phyloP scores from a whole-genome alignment of 2,797 vertebrate species.

The Odontamblyopus rebecca region DNA sequence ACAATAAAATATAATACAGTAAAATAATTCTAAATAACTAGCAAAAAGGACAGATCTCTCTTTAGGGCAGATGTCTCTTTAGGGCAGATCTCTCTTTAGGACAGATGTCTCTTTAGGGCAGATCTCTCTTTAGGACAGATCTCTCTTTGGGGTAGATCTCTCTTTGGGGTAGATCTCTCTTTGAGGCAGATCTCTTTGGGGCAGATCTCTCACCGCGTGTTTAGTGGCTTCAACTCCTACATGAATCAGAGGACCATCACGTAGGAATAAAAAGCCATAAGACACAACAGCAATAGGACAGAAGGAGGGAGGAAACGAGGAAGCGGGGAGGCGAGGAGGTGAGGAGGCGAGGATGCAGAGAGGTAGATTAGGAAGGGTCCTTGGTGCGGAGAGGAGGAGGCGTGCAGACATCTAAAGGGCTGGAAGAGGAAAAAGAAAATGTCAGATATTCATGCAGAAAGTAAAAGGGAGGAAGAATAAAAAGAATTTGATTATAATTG shows the following conservation, averaged over 20 bases:
- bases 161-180: conserved; percentile 59
- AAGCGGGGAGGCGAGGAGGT: conserved; percentile 32
- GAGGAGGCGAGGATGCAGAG: conserved; percentile 31
- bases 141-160: conserved; percentile 62
- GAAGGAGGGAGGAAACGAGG: conserved; percentile 37
- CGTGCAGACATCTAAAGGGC: conserved; percentile 33
- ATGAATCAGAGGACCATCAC: conserved; percentile 99
- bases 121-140: conserved; percentile 54
- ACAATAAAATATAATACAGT: too few relatives aligned
- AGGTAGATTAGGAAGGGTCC: conserved; percentile 35
- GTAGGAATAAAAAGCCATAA: conserved; percentile 99
- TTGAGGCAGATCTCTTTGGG: conserved; percentile 59
- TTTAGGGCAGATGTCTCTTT: too few relatives aligned
- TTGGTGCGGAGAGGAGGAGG: conserved; percentile 23
- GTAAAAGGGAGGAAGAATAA: neutral
- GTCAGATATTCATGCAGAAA: neutral
- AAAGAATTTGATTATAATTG: neutral
- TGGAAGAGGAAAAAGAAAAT: conserved; percentile 11
- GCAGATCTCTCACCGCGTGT: conserved; percentile 89
- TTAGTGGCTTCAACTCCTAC: conserved; percentile 99
- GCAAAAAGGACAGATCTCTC: too few relatives aligned
- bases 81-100: too few relatives aligned
- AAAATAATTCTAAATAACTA: too few relatives aligned
- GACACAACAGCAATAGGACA: conserved; percentile 90
- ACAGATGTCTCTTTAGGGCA: neutral